phyloP scores from a whole-genome alignment of 2,888 invertebrate species.

The Steinernema carpocapsae region DNA sequence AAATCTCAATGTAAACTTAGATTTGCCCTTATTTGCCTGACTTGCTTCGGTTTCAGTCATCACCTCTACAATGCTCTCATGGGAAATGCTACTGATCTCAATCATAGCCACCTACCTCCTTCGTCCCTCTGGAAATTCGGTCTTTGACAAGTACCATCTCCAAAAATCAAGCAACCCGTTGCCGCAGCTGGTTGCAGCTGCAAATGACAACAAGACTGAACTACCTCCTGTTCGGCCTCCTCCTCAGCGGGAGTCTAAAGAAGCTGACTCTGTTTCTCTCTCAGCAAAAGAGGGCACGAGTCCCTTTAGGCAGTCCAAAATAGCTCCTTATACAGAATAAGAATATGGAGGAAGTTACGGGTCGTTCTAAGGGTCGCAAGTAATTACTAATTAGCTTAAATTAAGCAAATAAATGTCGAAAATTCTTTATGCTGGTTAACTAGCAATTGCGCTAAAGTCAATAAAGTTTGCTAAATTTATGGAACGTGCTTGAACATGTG shows the following conservation, averaged over 20 bases:
- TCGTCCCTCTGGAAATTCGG: slow-evolving; percentile 54
- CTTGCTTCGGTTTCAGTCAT: slow-evolving; percentile 55
- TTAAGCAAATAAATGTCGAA: no score
- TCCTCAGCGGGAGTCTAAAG: not conserved
- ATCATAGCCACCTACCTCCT: slow-evolving; percentile 57
- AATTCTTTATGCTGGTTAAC: no score
- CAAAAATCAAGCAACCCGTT: not conserved
- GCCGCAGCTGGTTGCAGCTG: not conserved
- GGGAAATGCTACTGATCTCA: slow-evolving; percentile 65
- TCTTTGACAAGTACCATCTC: slow-evolving; percentile 45
- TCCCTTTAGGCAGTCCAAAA: not conserved
- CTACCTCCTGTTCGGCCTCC: slow-evolving; percentile 17
- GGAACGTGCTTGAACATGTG: no score
- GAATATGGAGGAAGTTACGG: not conserved
- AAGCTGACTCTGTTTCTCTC: not conserved
- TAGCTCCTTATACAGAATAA: not conserved
- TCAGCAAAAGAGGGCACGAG: not conserved
- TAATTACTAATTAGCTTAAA: no score
- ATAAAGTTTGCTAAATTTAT: no score
- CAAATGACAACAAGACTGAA: not conserved
- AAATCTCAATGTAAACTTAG: slow-evolving; percentile 60
- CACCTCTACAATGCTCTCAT: slow-evolving; percentile 64
- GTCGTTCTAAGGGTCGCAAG: slow-evolving; percentile 2
- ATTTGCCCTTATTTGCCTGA: not conserved
- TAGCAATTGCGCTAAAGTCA: no score